Evolutionary conservation across 1,140 invertebrate genomes (phyloP), one percentile per base, ranked within the genome.

Genomic region (Drosophila kanapiae): DNA sequence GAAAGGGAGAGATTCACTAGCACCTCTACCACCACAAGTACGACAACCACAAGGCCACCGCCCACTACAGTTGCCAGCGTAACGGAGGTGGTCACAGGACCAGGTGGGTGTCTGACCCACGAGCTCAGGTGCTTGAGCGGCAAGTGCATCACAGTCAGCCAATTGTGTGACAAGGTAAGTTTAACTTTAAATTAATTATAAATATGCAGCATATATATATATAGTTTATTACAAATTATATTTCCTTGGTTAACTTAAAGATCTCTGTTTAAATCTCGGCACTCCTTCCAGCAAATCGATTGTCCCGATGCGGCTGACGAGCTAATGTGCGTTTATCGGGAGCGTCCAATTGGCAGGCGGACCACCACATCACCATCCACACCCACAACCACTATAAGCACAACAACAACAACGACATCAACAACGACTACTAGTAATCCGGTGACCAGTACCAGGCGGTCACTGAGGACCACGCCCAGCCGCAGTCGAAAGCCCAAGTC

Each of bases 271-370:
- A 49, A 59, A 29, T 14, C 18, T 6, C 7, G 10, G 3, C 1
- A 5, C 1, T 37, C 51, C 40, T 11, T 11, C 6, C 16, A 93
- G 64, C 94, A 93, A 76, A 93, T 94, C 18, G 95, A 95, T 91
- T 95, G 95, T 80, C 93, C 94, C 4, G 95, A 95, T 92, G 94
- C 94, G 37, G 94, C 94, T 7, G 95, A 95, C 75, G 95, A 95
- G 75, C 93, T 94, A 49, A 95, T 95, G 85, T 95, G 95, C 76
- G 78, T 90, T 33, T 93, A 93, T 54, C 74, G 91, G 2, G 91
- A 92, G n/a, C 75, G 83, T 43, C 62, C 64, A 9, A 90, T 56
- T 51, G 75, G 56, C 14, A 67, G 63, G 18, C 53, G 58, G 8
- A 40, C 45, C 23, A 38, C 67, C 4, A 69, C 68, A 35, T 56